Conservation (phyloP, 2,113 vertebrate genomes). For the Mus spicilegus region DNA sequence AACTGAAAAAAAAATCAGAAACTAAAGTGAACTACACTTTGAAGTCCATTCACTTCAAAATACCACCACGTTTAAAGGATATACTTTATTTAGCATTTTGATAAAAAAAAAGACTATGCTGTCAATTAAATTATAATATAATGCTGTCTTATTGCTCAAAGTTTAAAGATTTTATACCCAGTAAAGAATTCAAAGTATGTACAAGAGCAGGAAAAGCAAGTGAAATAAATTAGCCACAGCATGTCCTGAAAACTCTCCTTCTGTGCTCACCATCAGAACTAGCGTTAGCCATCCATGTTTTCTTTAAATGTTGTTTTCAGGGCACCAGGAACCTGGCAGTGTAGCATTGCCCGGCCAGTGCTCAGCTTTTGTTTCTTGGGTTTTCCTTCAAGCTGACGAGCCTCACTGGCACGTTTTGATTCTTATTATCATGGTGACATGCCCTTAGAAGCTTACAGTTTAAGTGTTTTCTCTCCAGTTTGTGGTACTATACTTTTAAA, state of each 20-base stretch:
- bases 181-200: neutral
- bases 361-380: neutral
- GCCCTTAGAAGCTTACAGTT: neutral
- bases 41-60: slow-evolving; percentile 18
- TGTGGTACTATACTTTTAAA: neutral
- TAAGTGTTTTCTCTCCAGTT: no score
- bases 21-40: neutral
- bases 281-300: neutral
- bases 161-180: neutral
- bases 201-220: neutral
- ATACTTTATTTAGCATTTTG: neutral
- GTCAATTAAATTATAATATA: slow-evolving; percentile 3
- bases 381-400: slow-evolving; percentile 24
- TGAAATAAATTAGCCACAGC: neutral
- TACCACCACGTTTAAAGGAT: neutral
- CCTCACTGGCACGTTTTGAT: slow-evolving; percentile 24
- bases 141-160: neutral
- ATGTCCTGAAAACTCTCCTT: neutral
- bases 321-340: neutral
- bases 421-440: neutral
- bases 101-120: slow-evolving; percentile 4
- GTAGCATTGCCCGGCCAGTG: neutral
- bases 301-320: neutral
- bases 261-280: neutral
- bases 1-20: neutral